phyloP scores from a whole-genome alignment of 2,888 invertebrate species.

The Acanthoscelides obtectus region DNA sequence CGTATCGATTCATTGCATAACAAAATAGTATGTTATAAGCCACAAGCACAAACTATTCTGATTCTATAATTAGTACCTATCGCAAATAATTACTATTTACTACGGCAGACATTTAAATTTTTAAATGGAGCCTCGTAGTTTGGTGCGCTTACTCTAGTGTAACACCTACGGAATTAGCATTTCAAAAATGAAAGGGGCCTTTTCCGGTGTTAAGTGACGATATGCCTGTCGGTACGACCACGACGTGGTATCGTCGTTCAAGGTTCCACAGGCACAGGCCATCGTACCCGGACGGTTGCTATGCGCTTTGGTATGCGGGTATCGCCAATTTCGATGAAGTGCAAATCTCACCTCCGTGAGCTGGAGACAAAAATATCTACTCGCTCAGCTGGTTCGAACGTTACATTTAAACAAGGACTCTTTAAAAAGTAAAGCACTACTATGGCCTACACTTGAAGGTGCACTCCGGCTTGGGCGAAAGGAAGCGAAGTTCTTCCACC shows the following conservation, averaged over 20 bases:
- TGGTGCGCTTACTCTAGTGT: conserved; percentile 13
- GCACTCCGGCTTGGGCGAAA: no score
- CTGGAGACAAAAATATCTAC: neutral
- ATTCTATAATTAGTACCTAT: neutral
- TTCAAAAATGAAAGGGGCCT: conserved; percentile 19
- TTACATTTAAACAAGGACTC: no score
- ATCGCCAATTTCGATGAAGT: neutral
- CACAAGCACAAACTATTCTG: neutral
- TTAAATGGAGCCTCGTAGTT: neutral
- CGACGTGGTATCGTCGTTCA: neutral
- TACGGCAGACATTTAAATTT: neutral
- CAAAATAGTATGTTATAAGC: neutral
- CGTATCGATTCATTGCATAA: neutral
- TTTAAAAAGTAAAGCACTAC: no score
- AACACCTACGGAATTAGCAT: conserved; percentile 21
- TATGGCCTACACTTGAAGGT: no score
- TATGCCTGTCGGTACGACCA: neutral
- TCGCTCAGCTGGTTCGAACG: no score
- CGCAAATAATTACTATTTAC: neutral
- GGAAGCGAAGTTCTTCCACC: no score
- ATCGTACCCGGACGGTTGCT: neutral
- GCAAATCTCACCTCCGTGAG: neutral
- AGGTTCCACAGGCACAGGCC: neutral
- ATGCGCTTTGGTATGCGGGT: neutral
- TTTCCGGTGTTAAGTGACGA: conserved; percentile 15